Percentiles rank a stretch among this genome's conserved stretches.
phyloP scores from a whole-genome alignment of 2,113 vertebrate genomes.

The Regulus satrapa region DNA sequence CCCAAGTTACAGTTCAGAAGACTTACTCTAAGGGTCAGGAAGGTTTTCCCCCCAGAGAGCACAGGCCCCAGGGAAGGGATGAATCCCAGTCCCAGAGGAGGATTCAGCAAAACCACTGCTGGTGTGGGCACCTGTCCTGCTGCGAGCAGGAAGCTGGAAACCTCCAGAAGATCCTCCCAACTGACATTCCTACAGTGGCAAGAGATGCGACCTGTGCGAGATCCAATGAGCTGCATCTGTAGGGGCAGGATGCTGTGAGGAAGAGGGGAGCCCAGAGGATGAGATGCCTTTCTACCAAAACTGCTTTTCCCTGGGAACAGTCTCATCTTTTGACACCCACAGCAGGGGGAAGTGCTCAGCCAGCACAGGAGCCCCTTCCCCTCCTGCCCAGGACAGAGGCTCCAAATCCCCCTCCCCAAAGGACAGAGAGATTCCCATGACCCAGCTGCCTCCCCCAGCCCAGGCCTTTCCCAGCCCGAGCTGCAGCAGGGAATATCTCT shows the following conservation, averaged over 20 bases:
- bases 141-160: not conserved
- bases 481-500: accelerated
- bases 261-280: not conserved
- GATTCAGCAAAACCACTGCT: not conserved
- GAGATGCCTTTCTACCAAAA: not conserved
- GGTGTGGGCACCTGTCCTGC: not conserved
- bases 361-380: not conserved
- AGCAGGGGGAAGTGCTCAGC: not conserved
- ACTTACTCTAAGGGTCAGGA: not conserved
- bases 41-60: not conserved
- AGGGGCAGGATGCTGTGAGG: not conserved
- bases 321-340: not conserved
- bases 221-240: not conserved
- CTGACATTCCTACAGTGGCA: accelerated
- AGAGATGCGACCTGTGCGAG: not conserved
- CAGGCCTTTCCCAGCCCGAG: not conserved
- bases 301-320: not conserved
- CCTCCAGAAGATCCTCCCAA: not conserved
- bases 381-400: accelerated
- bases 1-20: not conserved
- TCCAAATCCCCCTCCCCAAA: accelerated
- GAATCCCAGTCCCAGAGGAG: accelerated
- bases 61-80: not conserved
- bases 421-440: not conserved
- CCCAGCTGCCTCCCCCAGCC: not conserved